Evolutionary conservation across 2,113 vertebrate species (phyloP).

Genomic region (Bujurquina vittata): DNA sequence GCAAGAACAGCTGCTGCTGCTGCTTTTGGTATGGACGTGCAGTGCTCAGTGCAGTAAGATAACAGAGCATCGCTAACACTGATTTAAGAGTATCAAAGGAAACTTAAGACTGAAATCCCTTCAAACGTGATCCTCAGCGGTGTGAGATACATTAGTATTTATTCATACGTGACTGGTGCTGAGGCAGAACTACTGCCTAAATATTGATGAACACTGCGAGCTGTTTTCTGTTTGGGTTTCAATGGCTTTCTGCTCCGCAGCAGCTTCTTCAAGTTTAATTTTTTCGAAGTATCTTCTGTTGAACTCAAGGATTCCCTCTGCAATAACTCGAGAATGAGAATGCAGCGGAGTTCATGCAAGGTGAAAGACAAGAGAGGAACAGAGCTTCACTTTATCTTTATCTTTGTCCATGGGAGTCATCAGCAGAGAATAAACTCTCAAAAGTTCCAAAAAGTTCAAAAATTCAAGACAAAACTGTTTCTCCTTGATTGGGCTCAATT

Average conservation of each 20-base stretch:
- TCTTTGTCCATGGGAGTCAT: not conserved
- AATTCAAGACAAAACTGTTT: not conserved
- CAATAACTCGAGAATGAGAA: not conserved
- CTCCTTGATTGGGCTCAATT: not conserved
- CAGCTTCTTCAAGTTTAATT: conserved; percentile 3
- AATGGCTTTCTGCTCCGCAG: conserved; percentile 1
- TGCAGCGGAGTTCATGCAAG: not conserved
- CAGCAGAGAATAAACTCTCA: not conserved
- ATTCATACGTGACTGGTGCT: conserved; percentile 45
- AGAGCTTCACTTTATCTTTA: not conserved
- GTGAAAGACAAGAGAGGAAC: not conserved
- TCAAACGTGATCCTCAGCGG: conserved; percentile 30
- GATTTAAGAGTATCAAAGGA: conserved; percentile 56
- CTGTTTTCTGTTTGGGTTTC: conserved; percentile 25
- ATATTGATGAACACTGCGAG: conserved; percentile 38
- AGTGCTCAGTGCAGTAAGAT: conserved; percentile 1
- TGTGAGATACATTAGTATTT: conserved; percentile 32
- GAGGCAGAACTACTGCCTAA: conserved; percentile 16
- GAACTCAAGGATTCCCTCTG: not conserved
- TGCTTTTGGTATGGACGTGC: not conserved
- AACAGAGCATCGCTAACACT: conserved; percentile 1
- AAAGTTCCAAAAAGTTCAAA: not conserved
- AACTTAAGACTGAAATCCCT: conserved; percentile 37
- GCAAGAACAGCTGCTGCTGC: not conserved
- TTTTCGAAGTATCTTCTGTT: not conserved